Base-by-base conservation (phyloP, 2,113 vertebrate genomes). In the Megaceryle torquata region DNA sequence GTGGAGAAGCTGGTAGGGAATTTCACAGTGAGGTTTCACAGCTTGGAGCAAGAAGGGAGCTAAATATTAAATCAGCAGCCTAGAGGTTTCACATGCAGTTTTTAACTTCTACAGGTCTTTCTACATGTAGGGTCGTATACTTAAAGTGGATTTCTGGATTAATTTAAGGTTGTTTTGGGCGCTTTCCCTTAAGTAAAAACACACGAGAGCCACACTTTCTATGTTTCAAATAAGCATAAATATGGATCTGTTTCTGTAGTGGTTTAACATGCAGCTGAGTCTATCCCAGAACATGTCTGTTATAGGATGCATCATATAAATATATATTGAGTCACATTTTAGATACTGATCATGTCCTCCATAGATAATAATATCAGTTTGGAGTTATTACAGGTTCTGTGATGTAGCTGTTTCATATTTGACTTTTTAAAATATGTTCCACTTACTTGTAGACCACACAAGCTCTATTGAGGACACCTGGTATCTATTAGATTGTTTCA, bases 401-500 rank as follows among this genome's bases (percentile, higher is more conserved):
- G 83, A 95, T 89, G 88, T 94, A 94, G 94, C 91, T 94, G 92
- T 96, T 96, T 94, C 86, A 80, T 95, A 96, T 95, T 77, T 94
- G 91, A 94, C 88, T 96, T 93, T 92, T 82, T 5, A 92, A 97
- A 96, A 92, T 95, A 93, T 51, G 93, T 93, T 96, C 81, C 67
- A 67, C 83, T 96, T 92, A 94, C 93, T 94, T 63, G 86, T 80
- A 89, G 96, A 93, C 96, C 95, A 95, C 96, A 96, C 96, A 96
- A 79, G 92, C 81, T 92, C 86, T 80, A 16, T 50, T 2, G 53
- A 82, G 84, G 91, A 89, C 95, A 95, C 96, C 96, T 95, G 96
- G 93, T 96, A 96, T 96, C 96, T 95, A 92, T 96, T 97, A 96
- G 81, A 77, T 96, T 67, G 83, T 95, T 97, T 95, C 92, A 94